These are phyloP conservation scores for Cisticola juncidis DNA, from an alignment of 2,113 vertebrate species.

Conservation along the genomic window DNA sequence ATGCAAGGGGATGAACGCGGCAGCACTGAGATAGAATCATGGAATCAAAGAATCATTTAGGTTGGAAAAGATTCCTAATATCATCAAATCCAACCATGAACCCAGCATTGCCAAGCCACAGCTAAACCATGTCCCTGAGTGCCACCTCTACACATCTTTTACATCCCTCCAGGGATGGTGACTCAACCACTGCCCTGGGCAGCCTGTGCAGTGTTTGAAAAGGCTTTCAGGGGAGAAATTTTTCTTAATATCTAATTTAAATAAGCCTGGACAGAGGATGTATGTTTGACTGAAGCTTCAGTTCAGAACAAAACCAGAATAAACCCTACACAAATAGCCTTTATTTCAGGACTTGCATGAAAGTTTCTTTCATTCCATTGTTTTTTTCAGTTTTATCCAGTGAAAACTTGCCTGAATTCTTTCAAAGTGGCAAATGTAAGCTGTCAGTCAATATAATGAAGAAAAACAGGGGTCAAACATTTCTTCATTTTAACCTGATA, in stretches of 20 bases:
- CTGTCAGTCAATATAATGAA: neutral
- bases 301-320: neutral
- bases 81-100: neutral
- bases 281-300: neutral
- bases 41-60: neutral
- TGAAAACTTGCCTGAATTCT: neutral
- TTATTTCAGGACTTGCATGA: neutral
- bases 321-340: neutral
- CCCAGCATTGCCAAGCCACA: neutral
- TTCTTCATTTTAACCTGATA: neutral
- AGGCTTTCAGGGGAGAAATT: neutral
- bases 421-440: neutral
- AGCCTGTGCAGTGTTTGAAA: neutral
- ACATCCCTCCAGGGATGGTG: neutral
- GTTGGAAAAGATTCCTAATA: neutral
- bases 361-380: neutral
- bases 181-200: neutral
- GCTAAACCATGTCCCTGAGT: neutral
- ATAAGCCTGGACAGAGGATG: neutral
- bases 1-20: neutral
- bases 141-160: neutral
- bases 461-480: neutral
- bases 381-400: neutral
- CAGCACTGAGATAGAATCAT: neutral
- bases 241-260: neutral